A percentile compares a stretch with the other conserved stretches of the same genome.
Conservation (phyloP, 2,113 vertebrate genomes). For the Toxotes chatareus region DNA sequence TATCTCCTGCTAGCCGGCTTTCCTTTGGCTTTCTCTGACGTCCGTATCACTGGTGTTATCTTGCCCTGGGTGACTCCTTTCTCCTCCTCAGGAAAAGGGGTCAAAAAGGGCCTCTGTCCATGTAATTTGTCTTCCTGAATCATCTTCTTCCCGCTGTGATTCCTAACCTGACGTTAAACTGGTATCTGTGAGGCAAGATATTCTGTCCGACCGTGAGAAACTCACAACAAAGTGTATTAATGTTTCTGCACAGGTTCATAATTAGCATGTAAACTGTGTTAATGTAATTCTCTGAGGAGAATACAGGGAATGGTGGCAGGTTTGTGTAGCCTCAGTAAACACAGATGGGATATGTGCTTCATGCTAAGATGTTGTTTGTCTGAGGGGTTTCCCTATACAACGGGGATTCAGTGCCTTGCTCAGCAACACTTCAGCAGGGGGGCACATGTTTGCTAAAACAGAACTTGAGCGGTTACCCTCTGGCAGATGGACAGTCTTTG, state of each 20-base stretch:
- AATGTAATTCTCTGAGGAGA: neutral
- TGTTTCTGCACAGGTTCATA: neutral
- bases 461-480: neutral
- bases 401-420: neutral
- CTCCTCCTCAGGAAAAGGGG: neutral
- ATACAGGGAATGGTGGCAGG: neutral
- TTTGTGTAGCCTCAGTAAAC: neutral
- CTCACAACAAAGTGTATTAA: neutral
- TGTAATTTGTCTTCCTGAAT: slow-evolving; percentile 17
- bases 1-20: neutral
- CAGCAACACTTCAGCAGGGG: neutral
- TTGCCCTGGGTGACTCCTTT: neutral
- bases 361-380: neutral
- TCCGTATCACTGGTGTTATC: slow-evolving; percentile 8
- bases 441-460: neutral
- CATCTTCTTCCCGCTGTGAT: neutral
- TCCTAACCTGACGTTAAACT: neutral
- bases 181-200: neutral
- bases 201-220: neutral
- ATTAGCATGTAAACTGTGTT: neutral
- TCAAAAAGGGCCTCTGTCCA: neutral
- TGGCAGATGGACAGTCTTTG: neutral
- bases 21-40: neutral
- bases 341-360: neutral
- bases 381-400: neutral